Evolutionary conservation across 2,888 invertebrate species (phyloP).

Genomic region (Acronicta leporina): DNA sequence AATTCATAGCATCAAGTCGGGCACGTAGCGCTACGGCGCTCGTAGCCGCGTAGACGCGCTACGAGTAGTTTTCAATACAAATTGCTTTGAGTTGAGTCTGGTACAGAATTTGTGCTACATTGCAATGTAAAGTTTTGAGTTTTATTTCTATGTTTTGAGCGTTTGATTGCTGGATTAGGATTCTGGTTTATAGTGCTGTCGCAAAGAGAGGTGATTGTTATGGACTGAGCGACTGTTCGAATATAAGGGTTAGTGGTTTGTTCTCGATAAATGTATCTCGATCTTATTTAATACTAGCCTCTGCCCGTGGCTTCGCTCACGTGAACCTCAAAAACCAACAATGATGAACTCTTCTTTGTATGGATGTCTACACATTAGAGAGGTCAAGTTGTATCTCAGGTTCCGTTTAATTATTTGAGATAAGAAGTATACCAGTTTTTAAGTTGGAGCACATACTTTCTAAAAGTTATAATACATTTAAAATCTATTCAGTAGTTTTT

Average conservation of each 20-base stretch:
- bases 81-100: constrained; percentile 56
- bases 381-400: too few relatives aligned
- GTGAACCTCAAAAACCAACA: too few relatives aligned
- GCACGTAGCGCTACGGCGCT: constrained; percentile 51
- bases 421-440: too few relatives aligned
- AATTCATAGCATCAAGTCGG: constrained; percentile 34
- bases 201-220: neutral
- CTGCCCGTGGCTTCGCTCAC: too few relatives aligned
- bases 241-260: neutral
- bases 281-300: too few relatives aligned
- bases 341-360: too few relatives aligned
- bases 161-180: constrained; percentile 48
- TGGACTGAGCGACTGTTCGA: neutral
- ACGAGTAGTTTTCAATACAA: constrained; percentile 59
- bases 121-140: constrained; percentile 33
- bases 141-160: constrained; percentile 47
- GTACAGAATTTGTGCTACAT: constrained; percentile 49
- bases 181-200: constrained; percentile 19
- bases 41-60: constrained; percentile 57
- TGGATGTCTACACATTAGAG: too few relatives aligned
- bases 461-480: too few relatives aligned
- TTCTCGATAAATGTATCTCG: too few relatives aligned
- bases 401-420: too few relatives aligned
- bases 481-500: too few relatives aligned
- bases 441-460: too few relatives aligned